A percentile compares a stretch with the other conserved stretches of the same genome.
These are phyloP conservation scores for Lemur catta DNA, from an alignment of 2,797 vertebrate genomes.

Conservation along the genomic window DNA sequence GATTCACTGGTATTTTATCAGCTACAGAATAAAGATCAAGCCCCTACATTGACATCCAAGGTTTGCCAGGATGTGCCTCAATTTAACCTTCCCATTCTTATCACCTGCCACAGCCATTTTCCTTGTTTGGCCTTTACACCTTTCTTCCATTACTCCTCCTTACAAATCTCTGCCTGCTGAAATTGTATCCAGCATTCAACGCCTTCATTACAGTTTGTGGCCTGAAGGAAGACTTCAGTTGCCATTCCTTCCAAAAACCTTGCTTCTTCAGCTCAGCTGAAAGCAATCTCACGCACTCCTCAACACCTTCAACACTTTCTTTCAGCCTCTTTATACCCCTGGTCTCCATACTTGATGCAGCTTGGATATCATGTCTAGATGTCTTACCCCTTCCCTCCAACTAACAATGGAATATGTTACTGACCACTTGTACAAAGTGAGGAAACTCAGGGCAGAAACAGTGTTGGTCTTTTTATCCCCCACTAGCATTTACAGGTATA, in stretches of 20 bases:
- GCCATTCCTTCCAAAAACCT: background rate
- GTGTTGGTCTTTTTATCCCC: background rate
- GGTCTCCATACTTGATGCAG: background rate
- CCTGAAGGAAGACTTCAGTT: conserved; percentile 31
- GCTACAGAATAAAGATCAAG: background rate
- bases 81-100: background rate
- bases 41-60: background rate
- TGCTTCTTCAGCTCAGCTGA: conserved; percentile 6
- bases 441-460: conserved; percentile 7
- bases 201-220: conserved; percentile 36
- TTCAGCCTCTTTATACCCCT: background rate
- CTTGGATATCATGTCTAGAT: background rate
- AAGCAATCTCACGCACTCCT: background rate
- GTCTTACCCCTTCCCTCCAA: background rate
- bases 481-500: background rate
- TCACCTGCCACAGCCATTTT: background rate
- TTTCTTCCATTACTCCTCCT: background rate
- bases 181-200: background rate
- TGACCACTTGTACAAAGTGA: conserved; percentile 18
- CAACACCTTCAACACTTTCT: background rate
- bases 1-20: background rate
- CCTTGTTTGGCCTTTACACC: conserved; percentile 25
- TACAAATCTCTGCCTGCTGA: conserved; percentile 12
- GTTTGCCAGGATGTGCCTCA: background rate
- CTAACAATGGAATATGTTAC: background rate